Evolutionary conservation across 92 coral and sea anemone species (phyloP), one percentile per base, ranked within the genome.

Genomic region (Heteractis magnifica): DNA sequence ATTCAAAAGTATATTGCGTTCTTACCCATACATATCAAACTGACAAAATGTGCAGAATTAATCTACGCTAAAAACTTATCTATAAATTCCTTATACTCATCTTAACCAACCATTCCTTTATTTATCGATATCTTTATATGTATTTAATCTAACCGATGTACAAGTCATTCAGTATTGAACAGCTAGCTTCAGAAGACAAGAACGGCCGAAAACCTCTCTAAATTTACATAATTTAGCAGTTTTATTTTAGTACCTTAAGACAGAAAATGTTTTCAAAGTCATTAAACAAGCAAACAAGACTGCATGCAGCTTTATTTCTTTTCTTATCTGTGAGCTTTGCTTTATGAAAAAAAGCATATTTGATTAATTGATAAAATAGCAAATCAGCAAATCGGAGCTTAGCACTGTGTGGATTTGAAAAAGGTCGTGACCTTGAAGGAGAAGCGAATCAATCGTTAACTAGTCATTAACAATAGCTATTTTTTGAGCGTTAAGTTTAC

Each of bases 351-450:
- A 68, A 23, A 20, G 73, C 23, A 68, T 68, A 26, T 68, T 68
- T 68, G 23, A 68, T 68, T 20, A 26, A 68, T 68, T 68, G 73
- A 26, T 26, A 20, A 14, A 65, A 18, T 6, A 18, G 72, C 20
- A 34, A 34, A 34, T 34, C n/a, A 64, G 71, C 71, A 64, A 64
- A 64, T 64, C 71, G 71, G 21, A 19, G 71, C 10, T 64, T 19
- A 64, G n/a, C 71, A 64, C 49, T 68, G 49, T 23, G 26, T 23
- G 73, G 73, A 68, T 68, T 68, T 68, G 3, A 68, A 13, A 15
- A 26, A 68, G 73, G 73, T 68, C 73, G 6, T 68, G 73, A 68
- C 73, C 73, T 68, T 68, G 11, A 68, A 18, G 70, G 73, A 10
- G 23, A 48, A 62, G 12, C 23, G 14, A 59, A 59, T 7, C 72